Base-by-base conservation (phyloP, 1,140 invertebrate genomes). In the Heliothis virescens region DNA sequence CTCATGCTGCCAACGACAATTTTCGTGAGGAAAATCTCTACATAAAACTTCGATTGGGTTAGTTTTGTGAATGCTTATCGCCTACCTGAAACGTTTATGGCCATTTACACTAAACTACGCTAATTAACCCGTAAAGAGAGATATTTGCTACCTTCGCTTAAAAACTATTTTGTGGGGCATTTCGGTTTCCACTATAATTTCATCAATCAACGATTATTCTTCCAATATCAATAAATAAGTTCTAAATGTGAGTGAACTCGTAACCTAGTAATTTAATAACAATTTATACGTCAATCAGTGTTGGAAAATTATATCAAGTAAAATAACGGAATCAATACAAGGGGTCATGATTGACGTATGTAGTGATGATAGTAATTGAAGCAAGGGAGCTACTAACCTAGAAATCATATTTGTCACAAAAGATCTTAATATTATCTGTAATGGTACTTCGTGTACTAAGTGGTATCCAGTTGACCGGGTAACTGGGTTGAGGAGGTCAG, bases 231-330 rank as follows among this genome's bases (percentile, higher is more conserved):
- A 47, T 16, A 34, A 47, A 15, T 15, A n/a, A 41, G 15, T 63
- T 41, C 29, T 63, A 10, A 63, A 47, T 41, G 1, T 16, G 4
- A 26, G 5, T 63, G 29, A 47, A 47, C 15, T 63, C n/a, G 34
- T 15, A 9, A 47, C 60, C 60, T 41, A 63, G 29, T 41, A 63
- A 41, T 41, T 29, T 41, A 34, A 41, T 29, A 15, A 15, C 60
- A 63, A 29, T 63, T 41, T 29, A 18, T 57, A 63, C 11, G 29
- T 63, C 60, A 63, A 63, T 29, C n/a, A 47, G 60, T 16, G 47
- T 41, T 63, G 60, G 41, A 10, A 16, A 63, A 47, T 63, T 1
- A 15, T 3, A 41, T 41, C 15, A 34, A 41, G 9, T 63, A 63
- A 47, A 41, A 41, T 63, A 47, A 41, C 29, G 26, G 60, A 16